Conservation (phyloP, 2,113 vertebrate genomes). For the Passer montanus region DNA sequence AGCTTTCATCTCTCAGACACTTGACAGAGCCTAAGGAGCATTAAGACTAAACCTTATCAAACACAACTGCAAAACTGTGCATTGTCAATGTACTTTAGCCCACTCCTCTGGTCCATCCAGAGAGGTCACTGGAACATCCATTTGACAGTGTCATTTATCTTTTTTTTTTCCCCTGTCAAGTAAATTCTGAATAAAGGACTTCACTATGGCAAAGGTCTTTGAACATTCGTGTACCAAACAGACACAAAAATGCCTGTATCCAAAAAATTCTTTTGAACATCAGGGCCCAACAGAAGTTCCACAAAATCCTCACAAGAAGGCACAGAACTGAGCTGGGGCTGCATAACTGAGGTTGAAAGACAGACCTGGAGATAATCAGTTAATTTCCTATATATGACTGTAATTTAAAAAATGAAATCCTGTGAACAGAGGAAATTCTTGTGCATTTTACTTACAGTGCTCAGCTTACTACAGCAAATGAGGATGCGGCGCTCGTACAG, state of each 20-base stretch:
- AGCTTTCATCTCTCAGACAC: slow-evolving; percentile 78
- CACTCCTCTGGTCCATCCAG: neutral
- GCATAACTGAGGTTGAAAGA: neutral
- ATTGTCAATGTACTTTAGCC: slow-evolving; percentile 13
- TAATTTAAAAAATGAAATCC: neutral
- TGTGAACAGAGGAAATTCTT: neutral
- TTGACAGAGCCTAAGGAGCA: slow-evolving; percentile 75
- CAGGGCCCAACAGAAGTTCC: neutral
- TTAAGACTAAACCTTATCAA: slow-evolving; percentile 66
- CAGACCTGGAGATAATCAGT: neutral
- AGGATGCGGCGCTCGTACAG: slow-evolving; percentile 94
- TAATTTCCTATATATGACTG: neutral
- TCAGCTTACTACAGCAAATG: slow-evolving; percentile 95
- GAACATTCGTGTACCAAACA: neutral
- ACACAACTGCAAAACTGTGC: slow-evolving; percentile 49
- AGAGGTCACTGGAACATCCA: slow-evolving; percentile 14
- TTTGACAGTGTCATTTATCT: slow-evolving; percentile 14
- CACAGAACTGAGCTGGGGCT: neutral
- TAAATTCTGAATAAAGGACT: neutral
- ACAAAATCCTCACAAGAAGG: neutral
- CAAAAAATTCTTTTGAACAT: neutral
- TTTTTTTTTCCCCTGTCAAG: neutral
- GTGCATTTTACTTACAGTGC: slow-evolving; percentile 87
- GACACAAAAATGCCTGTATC: neutral
- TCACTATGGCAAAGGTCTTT: neutral